Conservation (phyloP, 2,797 vertebrate genomes). For the Orientallactaga sibirica region DNA sequence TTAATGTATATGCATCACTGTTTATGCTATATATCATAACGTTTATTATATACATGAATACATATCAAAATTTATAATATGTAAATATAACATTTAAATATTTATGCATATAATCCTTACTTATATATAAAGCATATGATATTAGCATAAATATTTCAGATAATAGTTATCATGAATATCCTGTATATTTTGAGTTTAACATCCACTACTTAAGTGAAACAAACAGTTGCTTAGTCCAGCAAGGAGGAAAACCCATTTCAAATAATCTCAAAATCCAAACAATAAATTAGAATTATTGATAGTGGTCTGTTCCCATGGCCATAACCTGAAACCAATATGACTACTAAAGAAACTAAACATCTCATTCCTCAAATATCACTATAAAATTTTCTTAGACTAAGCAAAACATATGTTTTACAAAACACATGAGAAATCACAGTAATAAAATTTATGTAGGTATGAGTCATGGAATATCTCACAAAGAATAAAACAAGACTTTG, state of each 20-base stretch:
- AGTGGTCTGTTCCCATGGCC: rapidly evolving
- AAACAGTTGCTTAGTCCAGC: not conserved
- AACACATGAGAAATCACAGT: not conserved
- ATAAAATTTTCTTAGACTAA: not conserved
- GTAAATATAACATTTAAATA: too few species aligned
- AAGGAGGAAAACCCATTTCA: not conserved
- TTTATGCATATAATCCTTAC: too few species aligned
- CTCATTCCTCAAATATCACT: not conserved
- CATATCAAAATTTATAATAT: too few species aligned
- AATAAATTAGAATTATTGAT: not conserved
- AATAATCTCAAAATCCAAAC: not conserved
- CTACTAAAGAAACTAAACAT: not conserved
- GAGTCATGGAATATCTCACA: not conserved
- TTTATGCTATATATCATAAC: too few species aligned
- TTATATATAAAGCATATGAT: not conserved
- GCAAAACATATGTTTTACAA: not conserved
- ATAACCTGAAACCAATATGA: not conserved
- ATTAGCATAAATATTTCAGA: not conserved
- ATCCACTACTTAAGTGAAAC: not conserved
- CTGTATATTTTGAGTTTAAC: not conserved
- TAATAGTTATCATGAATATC: not conserved
- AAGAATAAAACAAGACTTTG: not conserved
- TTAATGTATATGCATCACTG: too few species aligned
- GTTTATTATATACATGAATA: too few species aligned
- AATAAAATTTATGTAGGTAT: not conserved